Evolutionary conservation across 2,888 invertebrate genomes (phyloP).

Genomic region (Sphaerophoria taeniata): DNA sequence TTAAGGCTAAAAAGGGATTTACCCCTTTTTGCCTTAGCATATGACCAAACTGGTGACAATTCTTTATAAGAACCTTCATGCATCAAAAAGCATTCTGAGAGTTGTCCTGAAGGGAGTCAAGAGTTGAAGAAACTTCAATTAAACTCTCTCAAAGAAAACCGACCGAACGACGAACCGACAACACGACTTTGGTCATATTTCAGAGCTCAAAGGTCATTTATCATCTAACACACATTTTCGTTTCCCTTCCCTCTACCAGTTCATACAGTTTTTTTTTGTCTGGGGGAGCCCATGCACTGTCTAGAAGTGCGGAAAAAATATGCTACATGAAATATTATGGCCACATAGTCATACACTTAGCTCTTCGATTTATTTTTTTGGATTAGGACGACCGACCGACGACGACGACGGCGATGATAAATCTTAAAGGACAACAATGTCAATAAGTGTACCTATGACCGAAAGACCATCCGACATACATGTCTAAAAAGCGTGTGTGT

Average conservation of each 20-base stretch:
- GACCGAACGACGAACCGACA: slow-evolving; percentile 18
- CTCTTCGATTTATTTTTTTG: slow-evolving; percentile 69
- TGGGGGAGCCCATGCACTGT: slow-evolving; percentile 41
- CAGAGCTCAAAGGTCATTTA: slow-evolving; percentile 66
- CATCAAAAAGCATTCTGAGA: slow-evolving; percentile 52
- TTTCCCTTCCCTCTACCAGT: slow-evolving; percentile 10
- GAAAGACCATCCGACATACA: background rate
- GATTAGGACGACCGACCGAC: slow-evolving; percentile 44
- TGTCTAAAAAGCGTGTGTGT: slow-evolving; percentile 20
- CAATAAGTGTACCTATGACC: slow-evolving; percentile 57
- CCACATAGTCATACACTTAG: slow-evolving; percentile 66
- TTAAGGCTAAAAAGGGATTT: slow-evolving; percentile 63
- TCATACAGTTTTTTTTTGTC: background rate
- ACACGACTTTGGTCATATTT: slow-evolving; percentile 67
- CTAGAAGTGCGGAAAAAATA: slow-evolving; percentile 64
- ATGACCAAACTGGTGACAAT: slow-evolving; percentile 41
- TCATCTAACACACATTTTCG: slow-evolving; percentile 63
- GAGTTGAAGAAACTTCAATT: slow-evolving; percentile 61
- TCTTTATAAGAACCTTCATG: slow-evolving; percentile 57
- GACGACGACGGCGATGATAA: slow-evolving; percentile 57
- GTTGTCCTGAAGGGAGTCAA: slow-evolving; percentile 10
- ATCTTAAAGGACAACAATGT: slow-evolving; percentile 71
- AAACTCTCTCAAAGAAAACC: slow-evolving; percentile 65
- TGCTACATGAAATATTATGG: slow-evolving; percentile 73
- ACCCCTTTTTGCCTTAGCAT: slow-evolving; percentile 52